Evolutionary conservation across 2,888 invertebrate species (phyloP).

Genomic region (Andricus curvator): DNA sequence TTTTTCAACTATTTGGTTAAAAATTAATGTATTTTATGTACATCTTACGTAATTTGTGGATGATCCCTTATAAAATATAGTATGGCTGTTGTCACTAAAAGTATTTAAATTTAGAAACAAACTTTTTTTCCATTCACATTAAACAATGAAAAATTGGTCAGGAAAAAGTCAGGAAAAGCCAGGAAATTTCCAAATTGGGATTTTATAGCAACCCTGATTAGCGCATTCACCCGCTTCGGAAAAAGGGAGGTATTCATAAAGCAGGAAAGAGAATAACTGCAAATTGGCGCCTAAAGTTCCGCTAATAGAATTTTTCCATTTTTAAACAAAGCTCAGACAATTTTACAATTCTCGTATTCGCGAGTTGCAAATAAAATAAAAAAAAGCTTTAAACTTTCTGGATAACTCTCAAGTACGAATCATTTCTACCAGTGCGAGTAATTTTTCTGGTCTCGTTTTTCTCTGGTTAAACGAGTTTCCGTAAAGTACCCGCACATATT

Average conservation of each 20-base stretch:
- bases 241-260: neutral
- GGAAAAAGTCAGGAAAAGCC: too few species aligned
- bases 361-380: conserved; percentile 4
- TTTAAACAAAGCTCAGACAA: conserved; percentile 1
- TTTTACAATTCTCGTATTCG: neutral
- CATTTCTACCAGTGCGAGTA: neutral
- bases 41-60: too few species aligned
- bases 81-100: too few species aligned
- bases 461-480: conserved; percentile 18
- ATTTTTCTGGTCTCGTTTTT: conserved; percentile 14
- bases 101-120: too few species aligned
- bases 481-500: neutral
- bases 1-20: too few species aligned
- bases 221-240: neutral
- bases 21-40: too few species aligned
- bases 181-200: too few species aligned
- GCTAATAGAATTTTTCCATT: neutral
- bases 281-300: neutral
- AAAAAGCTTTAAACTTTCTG: neutral
- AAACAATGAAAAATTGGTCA: too few species aligned
- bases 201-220: neutral
- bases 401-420: conserved; percentile 2
- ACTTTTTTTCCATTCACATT: too few species aligned
- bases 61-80: too few species aligned
- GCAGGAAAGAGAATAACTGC: neutral